These are phyloP conservation scores for Notodonta ziczac DNA, from an alignment of 2,888 invertebrate genomes.

Conservation along the genomic window DNA sequence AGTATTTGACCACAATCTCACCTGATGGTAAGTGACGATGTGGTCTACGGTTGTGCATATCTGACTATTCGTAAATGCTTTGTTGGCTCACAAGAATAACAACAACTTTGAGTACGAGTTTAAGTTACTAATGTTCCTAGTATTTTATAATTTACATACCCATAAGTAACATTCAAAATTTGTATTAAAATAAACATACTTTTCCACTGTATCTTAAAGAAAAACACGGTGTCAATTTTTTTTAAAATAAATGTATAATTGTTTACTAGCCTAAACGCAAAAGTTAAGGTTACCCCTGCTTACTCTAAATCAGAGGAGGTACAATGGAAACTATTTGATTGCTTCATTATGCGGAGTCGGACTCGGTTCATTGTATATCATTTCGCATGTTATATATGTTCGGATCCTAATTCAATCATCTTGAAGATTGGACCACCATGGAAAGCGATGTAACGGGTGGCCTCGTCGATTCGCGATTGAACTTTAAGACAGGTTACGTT, in stretches of 20 bases:
- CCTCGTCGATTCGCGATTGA: constrained; percentile 66
- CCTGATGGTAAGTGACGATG: too few species aligned
- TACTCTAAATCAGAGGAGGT: constrained; percentile 50
- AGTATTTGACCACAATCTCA: too few species aligned
- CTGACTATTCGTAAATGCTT: too few species aligned
- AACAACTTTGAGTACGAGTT: too few species aligned
- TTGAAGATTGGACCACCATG: constrained; percentile 83
- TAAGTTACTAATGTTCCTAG: too few species aligned
- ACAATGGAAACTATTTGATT: constrained; percentile 80
- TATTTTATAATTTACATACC: too few species aligned
- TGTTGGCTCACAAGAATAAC: too few species aligned
- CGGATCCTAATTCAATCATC: constrained; percentile 83
- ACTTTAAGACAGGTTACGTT: constrained; percentile 62
- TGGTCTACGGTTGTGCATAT: too few species aligned
- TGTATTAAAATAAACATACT: too few species aligned
- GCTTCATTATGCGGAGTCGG: constrained; percentile 80
- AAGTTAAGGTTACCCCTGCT: constrained; percentile 47
- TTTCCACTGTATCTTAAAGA: too few species aligned
- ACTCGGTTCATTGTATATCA: constrained; percentile 79
- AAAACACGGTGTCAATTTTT: too few species aligned
- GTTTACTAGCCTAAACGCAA: constrained; percentile 33
- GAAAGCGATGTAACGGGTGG: constrained; percentile 69
- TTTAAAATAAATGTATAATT: not conserved
- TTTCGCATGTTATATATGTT: constrained; percentile 81
- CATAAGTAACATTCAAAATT: too few species aligned